A percentile compares a stretch with the other conserved stretches of the same genome.
These are phyloP conservation scores for Odontesthes bonariensis DNA, from an alignment of 2,113 vertebrate species.

Conservation along the genomic window DNA sequence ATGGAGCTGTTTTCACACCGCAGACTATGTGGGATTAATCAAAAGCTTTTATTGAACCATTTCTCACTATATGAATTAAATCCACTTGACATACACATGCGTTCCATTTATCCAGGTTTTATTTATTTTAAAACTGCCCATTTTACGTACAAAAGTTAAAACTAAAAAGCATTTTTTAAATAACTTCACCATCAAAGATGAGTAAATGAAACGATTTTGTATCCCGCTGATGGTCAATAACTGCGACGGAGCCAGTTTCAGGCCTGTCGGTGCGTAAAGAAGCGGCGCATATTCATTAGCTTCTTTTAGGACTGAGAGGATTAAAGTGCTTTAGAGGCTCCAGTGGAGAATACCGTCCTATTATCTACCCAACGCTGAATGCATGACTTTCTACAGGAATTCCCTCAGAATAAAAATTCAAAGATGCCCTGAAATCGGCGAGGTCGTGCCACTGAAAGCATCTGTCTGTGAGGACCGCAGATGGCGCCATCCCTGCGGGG, in stretches of 20 bases:
- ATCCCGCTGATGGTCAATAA: neutral
- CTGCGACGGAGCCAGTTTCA: too few relatives aligned
- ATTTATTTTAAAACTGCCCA: conserved; percentile 5
- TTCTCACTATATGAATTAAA: neutral
- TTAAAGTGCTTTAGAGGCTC: neutral
- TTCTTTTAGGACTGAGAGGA: too few relatives aligned
- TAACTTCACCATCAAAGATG: neutral
- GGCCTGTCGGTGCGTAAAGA: too few relatives aligned
- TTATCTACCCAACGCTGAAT: neutral
- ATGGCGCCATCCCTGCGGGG: neutral
- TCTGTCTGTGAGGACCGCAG: conserved; percentile 10
- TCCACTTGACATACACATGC: neutral
- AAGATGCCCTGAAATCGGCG: neutral
- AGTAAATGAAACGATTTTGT: neutral
- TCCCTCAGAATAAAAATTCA: neutral
- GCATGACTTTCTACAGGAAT: neutral
- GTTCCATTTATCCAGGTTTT: neutral
- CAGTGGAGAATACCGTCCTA: neutral
- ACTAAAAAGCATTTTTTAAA: neutral
- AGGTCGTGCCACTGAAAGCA: neutral
- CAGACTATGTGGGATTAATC: too few relatives aligned
- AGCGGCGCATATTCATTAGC: too few relatives aligned
- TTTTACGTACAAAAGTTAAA: conserved; percentile 12
- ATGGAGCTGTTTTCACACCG: too few relatives aligned
- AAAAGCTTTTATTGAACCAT: neutral